Evolutionary conservation across 2,888 invertebrate genomes (phyloP).

Genomic region (Phytoseiulus persimilis): DNA sequence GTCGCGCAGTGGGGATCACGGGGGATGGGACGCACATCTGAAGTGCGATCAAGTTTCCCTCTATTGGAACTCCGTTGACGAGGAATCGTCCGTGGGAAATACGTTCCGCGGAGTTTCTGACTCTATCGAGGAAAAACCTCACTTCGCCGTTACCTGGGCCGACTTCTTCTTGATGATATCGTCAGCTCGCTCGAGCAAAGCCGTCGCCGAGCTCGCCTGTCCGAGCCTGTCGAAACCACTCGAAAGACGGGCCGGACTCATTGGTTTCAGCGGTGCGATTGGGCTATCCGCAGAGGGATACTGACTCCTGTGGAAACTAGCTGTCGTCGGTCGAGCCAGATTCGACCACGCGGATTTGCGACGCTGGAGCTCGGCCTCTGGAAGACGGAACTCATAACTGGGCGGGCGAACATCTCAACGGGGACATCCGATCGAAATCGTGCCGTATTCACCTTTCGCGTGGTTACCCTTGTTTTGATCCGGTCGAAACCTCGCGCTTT

Average conservation of each 20-base stretch:
- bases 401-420: too few relatives aligned
- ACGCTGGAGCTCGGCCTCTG: neutral
- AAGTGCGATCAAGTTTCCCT: neutral
- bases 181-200: slow-evolving; percentile 26
- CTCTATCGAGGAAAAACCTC: too few relatives aligned
- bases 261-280: slow-evolving; percentile 10
- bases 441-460: neutral
- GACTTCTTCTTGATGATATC: slow-evolving; percentile 29
- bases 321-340: neutral
- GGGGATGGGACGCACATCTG: neutral
- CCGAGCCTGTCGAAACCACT: neutral
- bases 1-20: neutral
- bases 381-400: neutral
- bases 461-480: neutral
- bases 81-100: too few relatives aligned
- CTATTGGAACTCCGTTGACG: neutral
- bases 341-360: slow-evolving; percentile 29
- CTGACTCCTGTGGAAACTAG: neutral
- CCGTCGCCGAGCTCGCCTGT: neutral
- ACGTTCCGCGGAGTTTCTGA: too few relatives aligned
- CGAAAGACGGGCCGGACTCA: neutral
- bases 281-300: neutral
- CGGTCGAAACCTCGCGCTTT: neutral
- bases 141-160: slow-evolving; percentile 8
- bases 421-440: too few relatives aligned